These are phyloP conservation scores for Agrotis clavis DNA, from an alignment of 2,888 invertebrate genomes.

Conservation along the genomic window DNA sequence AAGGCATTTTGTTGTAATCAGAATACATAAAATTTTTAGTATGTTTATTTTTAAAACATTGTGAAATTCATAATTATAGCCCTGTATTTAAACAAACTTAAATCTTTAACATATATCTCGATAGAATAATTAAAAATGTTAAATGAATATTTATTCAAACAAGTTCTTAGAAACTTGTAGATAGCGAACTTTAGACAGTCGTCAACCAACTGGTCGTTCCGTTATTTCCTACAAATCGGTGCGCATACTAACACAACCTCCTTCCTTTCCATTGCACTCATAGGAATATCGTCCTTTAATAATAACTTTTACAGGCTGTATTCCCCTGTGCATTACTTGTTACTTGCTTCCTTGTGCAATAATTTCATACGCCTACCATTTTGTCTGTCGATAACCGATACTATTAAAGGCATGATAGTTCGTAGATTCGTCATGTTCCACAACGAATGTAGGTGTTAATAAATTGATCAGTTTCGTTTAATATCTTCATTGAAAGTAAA, in stretches of 20 bases:
- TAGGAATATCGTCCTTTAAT: slow-evolving; percentile 65
- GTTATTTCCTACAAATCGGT: slow-evolving; percentile 86
- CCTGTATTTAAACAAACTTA: background rate
- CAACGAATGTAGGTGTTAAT: slow-evolving; percentile 25
- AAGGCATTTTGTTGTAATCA: background rate
- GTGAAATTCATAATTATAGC: background rate
- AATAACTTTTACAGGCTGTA: slow-evolving; percentile 31
- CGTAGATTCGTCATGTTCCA: slow-evolving; percentile 58
- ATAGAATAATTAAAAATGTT: slow-evolving; percentile 13
- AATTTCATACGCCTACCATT: slow-evolving; percentile 47
- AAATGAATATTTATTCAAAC: slow-evolving; percentile 36
- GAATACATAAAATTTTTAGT: background rate
- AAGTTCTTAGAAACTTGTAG: slow-evolving; percentile 43
- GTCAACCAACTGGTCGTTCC: slow-evolving; percentile 81
- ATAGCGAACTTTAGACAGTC: slow-evolving; percentile 70
- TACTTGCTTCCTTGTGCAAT: slow-evolving; percentile 42
- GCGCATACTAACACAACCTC: slow-evolving; percentile 79
- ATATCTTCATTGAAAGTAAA: slow-evolving; percentile 35
- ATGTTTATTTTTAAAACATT: background rate
- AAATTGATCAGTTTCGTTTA: slow-evolving; percentile 21
- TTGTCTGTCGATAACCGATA: slow-evolving; percentile 51
- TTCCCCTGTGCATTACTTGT: slow-evolving; percentile 42
- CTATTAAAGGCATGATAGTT: slow-evolving; percentile 52
- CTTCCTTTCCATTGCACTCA: slow-evolving; percentile 56
- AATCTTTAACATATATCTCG: background rate